Evolutionary conservation across 2,797 vertebrate species (phyloP).

Genomic region (Synaphobranchus kaupii): DNA sequence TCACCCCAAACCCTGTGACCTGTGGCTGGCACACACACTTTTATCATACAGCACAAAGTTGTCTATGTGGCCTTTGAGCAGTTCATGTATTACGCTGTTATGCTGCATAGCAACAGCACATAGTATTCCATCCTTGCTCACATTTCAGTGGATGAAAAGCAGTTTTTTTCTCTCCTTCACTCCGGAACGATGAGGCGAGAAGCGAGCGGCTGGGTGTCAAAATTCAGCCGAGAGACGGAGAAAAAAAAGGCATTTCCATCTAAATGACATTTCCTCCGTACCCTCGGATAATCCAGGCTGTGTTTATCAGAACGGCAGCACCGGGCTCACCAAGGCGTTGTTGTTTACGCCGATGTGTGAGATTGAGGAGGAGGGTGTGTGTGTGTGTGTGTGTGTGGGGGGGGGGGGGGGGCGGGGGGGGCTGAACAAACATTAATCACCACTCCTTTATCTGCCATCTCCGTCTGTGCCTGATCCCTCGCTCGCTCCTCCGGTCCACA

Average conservation of each 20-base stretch:
- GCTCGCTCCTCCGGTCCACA: neutral
- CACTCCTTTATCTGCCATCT: neutral
- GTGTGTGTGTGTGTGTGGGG: no score
- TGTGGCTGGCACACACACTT: neutral
- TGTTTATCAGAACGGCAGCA: neutral
- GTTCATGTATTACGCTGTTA: neutral
- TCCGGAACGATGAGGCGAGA: neutral
- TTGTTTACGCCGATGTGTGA: neutral
- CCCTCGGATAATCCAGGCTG: neutral
- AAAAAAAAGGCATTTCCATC: conserved; percentile 14
- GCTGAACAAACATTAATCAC: conserved; percentile 13
- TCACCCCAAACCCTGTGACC: neutral
- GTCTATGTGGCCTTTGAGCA: neutral
- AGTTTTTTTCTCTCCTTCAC: neutral
- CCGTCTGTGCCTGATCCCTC: neutral
- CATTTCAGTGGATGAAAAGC: neutral
- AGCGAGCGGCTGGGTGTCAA: conserved; percentile 7
- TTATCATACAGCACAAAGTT: neutral
- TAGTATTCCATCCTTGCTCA: neutral
- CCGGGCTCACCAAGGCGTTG: neutral
- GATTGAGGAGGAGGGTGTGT: neutral
- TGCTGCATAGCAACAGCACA: neutral
- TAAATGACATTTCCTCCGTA: conserved; percentile 9
- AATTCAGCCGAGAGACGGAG: neutral
- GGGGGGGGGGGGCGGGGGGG: neutral